These are phyloP conservation scores for Cremastinae sp. DNA, from an alignment of 2,888 invertebrate genomes.

Conservation along the genomic window DNA sequence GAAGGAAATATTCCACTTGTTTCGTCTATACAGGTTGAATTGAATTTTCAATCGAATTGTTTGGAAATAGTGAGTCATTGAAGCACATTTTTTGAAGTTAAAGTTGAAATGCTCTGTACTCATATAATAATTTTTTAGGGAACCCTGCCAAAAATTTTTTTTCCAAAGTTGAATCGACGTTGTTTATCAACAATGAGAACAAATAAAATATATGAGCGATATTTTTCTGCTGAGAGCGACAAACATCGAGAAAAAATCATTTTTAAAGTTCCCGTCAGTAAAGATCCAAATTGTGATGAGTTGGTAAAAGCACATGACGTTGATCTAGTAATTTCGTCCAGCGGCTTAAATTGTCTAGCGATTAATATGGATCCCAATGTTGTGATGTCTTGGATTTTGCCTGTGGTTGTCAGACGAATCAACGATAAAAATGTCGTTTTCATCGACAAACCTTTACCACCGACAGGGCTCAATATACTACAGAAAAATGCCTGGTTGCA, in stretches of 20 bases:
- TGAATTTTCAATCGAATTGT: conserved; percentile 62
- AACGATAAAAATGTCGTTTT: conserved; percentile 70
- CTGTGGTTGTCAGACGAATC: conserved; percentile 67
- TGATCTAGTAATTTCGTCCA: conserved; percentile 73
- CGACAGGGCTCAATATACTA: conserved; percentile 61
- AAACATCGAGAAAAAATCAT: conserved; percentile 6
- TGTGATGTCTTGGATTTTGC: conserved; percentile 70
- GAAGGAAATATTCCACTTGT: conserved; percentile 66
- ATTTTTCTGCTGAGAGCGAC: conserved; percentile 24
- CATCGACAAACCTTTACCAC: conserved; percentile 72
- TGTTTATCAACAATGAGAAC: conserved; percentile 28
- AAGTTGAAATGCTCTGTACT: background rate
- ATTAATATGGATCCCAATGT: conserved; percentile 67
- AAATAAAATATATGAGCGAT: conserved; percentile 55
- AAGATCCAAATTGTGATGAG: conserved; percentile 69
- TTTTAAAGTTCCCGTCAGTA: conserved; percentile 67
- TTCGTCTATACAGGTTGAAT: conserved; percentile 62
- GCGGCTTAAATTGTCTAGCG: conserved; percentile 71
- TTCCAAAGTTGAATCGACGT: conserved; percentile 61
- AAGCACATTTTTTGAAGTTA: no score
- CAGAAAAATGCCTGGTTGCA: conserved; percentile 72
- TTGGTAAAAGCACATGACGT: conserved; percentile 67
- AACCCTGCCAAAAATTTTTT: conserved; percentile 53
- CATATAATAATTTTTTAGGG: conserved; percentile 60
- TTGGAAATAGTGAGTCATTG: conserved; percentile 63